Base-by-base conservation (phyloP, 2,113 vertebrate species). In the Poicephalus gulielmi region DNA sequence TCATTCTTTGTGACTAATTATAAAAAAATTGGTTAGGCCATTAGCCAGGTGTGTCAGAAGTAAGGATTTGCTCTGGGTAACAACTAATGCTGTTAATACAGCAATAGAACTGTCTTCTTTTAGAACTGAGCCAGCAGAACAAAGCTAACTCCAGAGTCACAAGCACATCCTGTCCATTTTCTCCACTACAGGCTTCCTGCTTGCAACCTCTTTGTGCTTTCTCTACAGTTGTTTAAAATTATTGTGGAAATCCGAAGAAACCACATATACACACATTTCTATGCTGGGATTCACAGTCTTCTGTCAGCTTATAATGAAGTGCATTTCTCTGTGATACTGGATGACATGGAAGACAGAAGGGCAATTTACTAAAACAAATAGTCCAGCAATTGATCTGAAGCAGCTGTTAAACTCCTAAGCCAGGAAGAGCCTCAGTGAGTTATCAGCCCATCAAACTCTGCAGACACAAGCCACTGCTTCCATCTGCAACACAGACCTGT, bases 361-460 rank as follows among this genome's bases (percentile, higher is more conserved):
- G 28, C 57, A 76, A 79, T 82, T 95, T 87, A 73, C 70, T 73
- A 91, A 94, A 95, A 88, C 55, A 94, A 88, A 84, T n/a, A 89
- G 86, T 66, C 47, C 84, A 94, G 80, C 55, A 81, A 44, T 43
- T 88, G 64, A 92, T 85, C 86, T 89, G 77, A 52, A 59, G 55
- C 63, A 95, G 71, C 76, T 90, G 64, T 69, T 96, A 64, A 89
- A 71, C 24, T 71, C 24, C 35, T 64, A 91, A 92, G 35, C 27
- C 84, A 87, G 49, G 57, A 89, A 76, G 81, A 91, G 18, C 57
- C 30, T 82, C 47, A 7, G 35, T 68, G 83, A 94, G 57, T 92
- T 94, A 79, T 91, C 52, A 75, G 57, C 50, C 71, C 80, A 46
- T 30, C 2, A 3, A 67, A 84, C 1, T 1, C 35, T 52, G 35